These are phyloP conservation scores for Gopherus evgoodei DNA, from an alignment of 2,113 vertebrate genomes.

Conservation along the genomic window DNA sequence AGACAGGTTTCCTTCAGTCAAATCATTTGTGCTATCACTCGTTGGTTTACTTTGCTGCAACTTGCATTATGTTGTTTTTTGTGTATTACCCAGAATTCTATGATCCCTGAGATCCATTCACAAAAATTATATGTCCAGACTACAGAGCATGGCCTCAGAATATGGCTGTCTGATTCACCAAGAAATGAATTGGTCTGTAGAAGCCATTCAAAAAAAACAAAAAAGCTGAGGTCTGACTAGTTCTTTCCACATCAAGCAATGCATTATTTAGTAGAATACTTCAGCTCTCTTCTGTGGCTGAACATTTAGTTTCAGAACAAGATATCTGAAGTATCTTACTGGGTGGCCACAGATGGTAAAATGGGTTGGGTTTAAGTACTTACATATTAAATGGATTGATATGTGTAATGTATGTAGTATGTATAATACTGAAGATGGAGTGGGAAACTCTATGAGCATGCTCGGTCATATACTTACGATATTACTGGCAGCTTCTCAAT, in stretches of 20 bases:
- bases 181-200: background rate
- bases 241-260: slow-evolving; percentile 23
- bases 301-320: slow-evolving; percentile 6
- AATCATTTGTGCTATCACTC: background rate
- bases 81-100: background rate
- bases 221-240: background rate
- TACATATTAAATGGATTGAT: background rate
- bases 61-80: background rate
- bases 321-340: background rate
- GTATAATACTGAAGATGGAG: background rate
- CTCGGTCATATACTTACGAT: background rate
- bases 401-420: fast-evolving
- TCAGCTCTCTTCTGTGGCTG: slow-evolving; percentile 5
- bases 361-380: background rate
- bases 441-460: background rate
- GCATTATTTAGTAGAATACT: slow-evolving; percentile 22
- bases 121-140: background rate
- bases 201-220: background rate
- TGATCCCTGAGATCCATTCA: background rate
- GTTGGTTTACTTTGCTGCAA: background rate
- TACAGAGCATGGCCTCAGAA: background rate
- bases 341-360: background rate
- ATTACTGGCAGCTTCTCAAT: background rate
- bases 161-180: background rate
- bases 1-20: background rate